Evolutionary conservation across 2,888 invertebrate species (phyloP).

Genomic region (Oscheius sp.): DNA sequence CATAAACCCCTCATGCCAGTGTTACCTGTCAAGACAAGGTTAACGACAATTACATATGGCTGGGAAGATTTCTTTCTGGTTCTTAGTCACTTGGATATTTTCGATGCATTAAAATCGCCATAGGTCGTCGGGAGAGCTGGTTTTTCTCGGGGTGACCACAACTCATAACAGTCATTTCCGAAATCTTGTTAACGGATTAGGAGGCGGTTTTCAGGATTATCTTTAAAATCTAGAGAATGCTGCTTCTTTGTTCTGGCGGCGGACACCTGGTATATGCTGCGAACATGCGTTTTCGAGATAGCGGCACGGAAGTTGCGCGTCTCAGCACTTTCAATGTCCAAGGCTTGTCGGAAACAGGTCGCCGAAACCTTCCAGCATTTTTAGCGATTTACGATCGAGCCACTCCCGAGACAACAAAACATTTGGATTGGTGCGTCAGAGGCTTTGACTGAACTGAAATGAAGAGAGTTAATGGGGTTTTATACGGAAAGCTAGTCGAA

Average conservation of each 20-base stretch:
- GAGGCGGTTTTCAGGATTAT: neutral
- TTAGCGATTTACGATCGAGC: slow-evolving; percentile 21
- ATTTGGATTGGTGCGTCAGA: neutral
- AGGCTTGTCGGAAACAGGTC: slow-evolving; percentile 28
- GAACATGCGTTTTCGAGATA: slow-evolving; percentile 32
- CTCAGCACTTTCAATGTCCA: slow-evolving; percentile 30
- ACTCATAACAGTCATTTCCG: too few species aligned
- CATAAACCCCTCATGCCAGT: too few species aligned
- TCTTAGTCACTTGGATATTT: too few species aligned
- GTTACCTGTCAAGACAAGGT: too few species aligned
- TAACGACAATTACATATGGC: too few species aligned
- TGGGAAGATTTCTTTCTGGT: too few species aligned
- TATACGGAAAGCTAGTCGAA: too few species aligned
- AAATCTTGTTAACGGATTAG: too few species aligned
- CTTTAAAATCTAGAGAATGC: slow-evolving; percentile 12
- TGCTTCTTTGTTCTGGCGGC: slow-evolving; percentile 14
- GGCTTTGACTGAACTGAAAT: neutral
- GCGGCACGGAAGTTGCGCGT: slow-evolving; percentile 27
- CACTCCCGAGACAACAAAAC: slow-evolving; percentile 21
- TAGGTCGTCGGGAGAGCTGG: neutral
- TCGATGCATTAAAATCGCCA: neutral
- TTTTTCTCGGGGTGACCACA: too few species aligned
- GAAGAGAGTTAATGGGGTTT: too few species aligned
- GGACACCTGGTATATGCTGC: slow-evolving; percentile 11
- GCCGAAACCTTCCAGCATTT: slow-evolving; percentile 13